Base-by-base conservation (phyloP, 2,113 vertebrate species). In the Myrmecophaga tridactyla region DNA sequence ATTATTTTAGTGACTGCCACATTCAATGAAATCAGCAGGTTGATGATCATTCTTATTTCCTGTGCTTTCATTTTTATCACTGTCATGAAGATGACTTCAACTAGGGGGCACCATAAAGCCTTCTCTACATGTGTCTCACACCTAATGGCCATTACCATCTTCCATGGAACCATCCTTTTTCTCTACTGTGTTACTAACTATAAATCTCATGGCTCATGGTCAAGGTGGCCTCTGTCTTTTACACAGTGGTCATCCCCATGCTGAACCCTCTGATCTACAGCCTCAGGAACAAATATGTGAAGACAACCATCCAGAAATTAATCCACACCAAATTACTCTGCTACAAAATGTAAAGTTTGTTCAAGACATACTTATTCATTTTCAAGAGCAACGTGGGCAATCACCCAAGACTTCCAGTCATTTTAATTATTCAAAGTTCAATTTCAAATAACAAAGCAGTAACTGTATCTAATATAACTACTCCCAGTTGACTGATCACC, bases 261-360 rank as follows among this genome's bases (percentile, higher is more conserved):
- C 69, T 98, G 69, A 98, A 98, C 7, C 98, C 98, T 14, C 53
- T 97, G 7, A 97, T 98, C n/a, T 98, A 97, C 25, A 96, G 93
- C 2, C 89, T 98, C 27, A 77, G 96, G 46, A 98, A 98, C 8
- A 78, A 87, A 43, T 97, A 98, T 11, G 92, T 98, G 43, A 97
- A 98, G 34, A 94, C 76, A 13, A 80, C 96, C 27, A 8, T 95
- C 6, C 90, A 46, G 0, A 97, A 97, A 13, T 11, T 96, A 39
- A 31, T 86, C 4, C 36, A 10, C 4, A 77, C 7, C 34, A 96
- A 77, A 63, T 25, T 86, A 18, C 63, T 21, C 31, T 36, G 12
- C 48, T 27, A 29, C 10, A 43, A 27, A 39, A 14, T 36, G 14
- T 63, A 11, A 67, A 36, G 9, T 53, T 5, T 23, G 1, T n/a